Conservation (phyloP, 2,113 vertebrate species). For the Antidorcas marsupialis region DNA sequence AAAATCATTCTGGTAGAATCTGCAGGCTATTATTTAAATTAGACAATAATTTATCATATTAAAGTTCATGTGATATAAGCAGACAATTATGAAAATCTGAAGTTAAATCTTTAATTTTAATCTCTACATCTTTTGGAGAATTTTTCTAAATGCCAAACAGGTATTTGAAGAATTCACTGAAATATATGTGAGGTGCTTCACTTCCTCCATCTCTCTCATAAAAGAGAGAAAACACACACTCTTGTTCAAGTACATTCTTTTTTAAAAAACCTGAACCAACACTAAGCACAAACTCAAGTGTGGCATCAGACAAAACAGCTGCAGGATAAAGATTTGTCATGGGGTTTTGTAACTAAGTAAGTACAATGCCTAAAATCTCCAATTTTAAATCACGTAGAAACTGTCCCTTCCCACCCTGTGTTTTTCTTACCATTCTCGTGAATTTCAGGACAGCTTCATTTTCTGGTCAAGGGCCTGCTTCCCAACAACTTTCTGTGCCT, state of each 20-base stretch:
- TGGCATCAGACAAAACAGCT: background rate
- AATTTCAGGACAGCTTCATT: background rate
- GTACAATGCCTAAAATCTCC: background rate
- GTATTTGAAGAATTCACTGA: background rate
- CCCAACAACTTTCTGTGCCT: background rate
- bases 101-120: background rate
- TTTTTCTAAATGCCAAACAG: background rate
- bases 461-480: background rate
- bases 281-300: background rate
- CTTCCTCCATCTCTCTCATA: background rate
- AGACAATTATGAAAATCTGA: background rate
- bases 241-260: background rate
- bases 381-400: background rate
- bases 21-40: background rate
- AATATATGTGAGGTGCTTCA: background rate
- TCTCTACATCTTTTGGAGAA: background rate
- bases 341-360: background rate
- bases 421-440: background rate
- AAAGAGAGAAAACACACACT: background rate
- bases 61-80: background rate
- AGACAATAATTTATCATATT: background rate
- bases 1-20: background rate
- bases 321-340: background rate
- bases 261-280: background rate
- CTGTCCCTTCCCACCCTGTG: accelerated